Conservation (phyloP, 2,113 vertebrate genomes). For the Aspiorhynchus laticeps region DNA sequence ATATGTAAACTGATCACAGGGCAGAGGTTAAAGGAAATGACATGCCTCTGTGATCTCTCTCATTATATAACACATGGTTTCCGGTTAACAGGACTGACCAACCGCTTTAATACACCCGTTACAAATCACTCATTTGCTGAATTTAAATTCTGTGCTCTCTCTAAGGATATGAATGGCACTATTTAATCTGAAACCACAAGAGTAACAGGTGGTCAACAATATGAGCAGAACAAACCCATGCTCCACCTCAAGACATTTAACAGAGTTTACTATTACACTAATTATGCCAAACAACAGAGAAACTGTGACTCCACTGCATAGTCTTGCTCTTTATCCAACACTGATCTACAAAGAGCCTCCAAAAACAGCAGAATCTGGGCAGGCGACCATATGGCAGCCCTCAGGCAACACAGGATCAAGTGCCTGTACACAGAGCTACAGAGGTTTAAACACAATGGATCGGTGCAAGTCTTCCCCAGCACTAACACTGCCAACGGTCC, state of each 20-base stretch:
- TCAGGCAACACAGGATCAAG: constrained; percentile 20
- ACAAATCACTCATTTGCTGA: not conserved
- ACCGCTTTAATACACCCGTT: not conserved
- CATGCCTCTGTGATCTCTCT: not conserved
- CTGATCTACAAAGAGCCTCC: not conserved
- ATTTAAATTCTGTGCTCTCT: not conserved
- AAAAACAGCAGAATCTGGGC: not conserved
- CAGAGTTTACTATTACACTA: not conserved
- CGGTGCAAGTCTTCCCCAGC: not conserved
- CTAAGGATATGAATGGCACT: not conserved
- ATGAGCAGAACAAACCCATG: not conserved
- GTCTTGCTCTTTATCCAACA: constrained; percentile 24
- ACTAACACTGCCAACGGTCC: not conserved
- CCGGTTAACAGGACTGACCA: not conserved
- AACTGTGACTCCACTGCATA: not conserved
- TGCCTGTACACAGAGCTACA: constrained; percentile 11
- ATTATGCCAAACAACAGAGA: constrained; percentile 12
- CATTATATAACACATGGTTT: not conserved
- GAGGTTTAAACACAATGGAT: constrained; percentile 15
- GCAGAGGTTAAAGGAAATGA: not conserved
- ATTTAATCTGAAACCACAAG: constrained; percentile 31
- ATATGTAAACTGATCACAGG: constrained; percentile 18
- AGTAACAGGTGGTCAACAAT: constrained; percentile 43
- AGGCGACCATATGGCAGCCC: constrained; percentile 39
- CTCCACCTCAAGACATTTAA: constrained; percentile 11